Base-by-base conservation (phyloP, 1,140 invertebrate species). In the Micrasema minimum region DNA sequence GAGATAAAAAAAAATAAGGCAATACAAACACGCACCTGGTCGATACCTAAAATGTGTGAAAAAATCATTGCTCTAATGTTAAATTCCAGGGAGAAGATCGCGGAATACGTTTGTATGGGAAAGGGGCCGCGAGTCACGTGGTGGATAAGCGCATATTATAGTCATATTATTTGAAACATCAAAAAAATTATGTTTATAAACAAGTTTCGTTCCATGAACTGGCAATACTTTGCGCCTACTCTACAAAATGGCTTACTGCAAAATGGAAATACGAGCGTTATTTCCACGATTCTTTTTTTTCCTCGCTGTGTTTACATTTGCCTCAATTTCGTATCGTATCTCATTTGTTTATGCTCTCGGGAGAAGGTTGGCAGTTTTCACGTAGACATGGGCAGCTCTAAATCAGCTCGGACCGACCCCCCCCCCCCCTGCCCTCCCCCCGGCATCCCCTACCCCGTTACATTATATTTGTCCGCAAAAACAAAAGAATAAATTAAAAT, bases 291-390 rank as follows among this genome's bases (percentile, higher is more conserved):
- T 67, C 64, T 51, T n/a, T 67, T 57, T 65, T 70, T 70, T 69
- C 45, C 53, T 35, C 66, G 64, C 46, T 68, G 72, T 74, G 70
- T 74, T 74, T 74, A 74, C 69, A 74, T 74, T 74, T 70, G 72
- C 69, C 72, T 74, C 72, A 74, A 74, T 74, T 74, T 74, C 72
- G 72, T 71, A 74, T 74, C 72, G 72, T 74, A 74, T 74, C 72
- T 74, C 72, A 74, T 74, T 74, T 74, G 72, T 71, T 71, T 71
- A 71, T 74, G 69, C 72, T 74, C 72, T 74, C 69, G 72, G 72
- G 72, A 74, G 72, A 71, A 57, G 69, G 72, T 74, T 74, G 72
- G 72, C 72, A 74, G 72, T 74, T 74, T 74, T 74, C 72, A 74
- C 72, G 72, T 74, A 74, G 72, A 74, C 72, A 69, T 74, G 72